Base-by-base conservation (phyloP, 2,888 invertebrate genomes). In the Conops quadrifasciatus region DNA sequence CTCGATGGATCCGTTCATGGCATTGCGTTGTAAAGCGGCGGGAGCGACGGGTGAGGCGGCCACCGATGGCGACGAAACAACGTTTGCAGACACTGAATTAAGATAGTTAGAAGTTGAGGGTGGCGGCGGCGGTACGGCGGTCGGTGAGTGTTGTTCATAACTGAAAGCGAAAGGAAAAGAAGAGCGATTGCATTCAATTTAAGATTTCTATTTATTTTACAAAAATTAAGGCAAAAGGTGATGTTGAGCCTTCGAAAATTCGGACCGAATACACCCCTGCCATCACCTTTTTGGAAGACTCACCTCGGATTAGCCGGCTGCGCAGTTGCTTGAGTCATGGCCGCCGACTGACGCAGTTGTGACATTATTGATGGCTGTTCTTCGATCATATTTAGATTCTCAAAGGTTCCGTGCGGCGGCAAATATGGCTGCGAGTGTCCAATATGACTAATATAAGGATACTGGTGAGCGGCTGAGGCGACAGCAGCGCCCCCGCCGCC, bases 371-470 rank as follows among this genome's bases (percentile, higher is more conserved):
- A 85, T 26, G 85, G 85, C 71, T 86, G 86, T 71, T 85, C 85
- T 73, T 86, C 86, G 53, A 86, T 85, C 60, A 91, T 90, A 19
- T 91, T 89, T 9, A 93, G 85, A 80, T 93, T 92, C 79, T 91
- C 91, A 78, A 92, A 93, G 0, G 92, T 93, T 2, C 92, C 91
- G 79, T 92, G 92, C 0, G 90, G 83, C 0, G 91, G 84, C 67
- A 86, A 73, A 76, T 85, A 85, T 0, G 84, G 82, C 71, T 86
- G 86, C 11, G 86, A 86, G 70, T 84, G 85, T 0, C 85, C 84
- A 72, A 85, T 83, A 58, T 83, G 82, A 5, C 79, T 76, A 11
- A 83, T 78, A 13, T 83, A 80, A 0, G 84, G 82, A 77, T 85
- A 83, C 59, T 78, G 80, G 70, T 83, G 83, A 36, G 81, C 76